Conservation (phyloP, 2,888 invertebrate species). For the Magallana nippona region DNA sequence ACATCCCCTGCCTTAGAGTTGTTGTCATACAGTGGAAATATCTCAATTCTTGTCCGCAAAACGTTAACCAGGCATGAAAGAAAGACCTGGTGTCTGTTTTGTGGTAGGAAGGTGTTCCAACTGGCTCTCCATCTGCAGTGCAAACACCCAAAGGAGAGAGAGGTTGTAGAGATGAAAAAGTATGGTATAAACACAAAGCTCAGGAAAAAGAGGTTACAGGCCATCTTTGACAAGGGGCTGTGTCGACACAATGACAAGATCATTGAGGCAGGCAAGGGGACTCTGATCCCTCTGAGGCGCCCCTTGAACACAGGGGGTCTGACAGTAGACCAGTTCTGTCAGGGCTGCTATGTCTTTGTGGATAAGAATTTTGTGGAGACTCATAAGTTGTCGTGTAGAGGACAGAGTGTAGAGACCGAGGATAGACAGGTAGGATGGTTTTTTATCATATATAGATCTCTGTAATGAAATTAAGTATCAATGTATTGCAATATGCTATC, state of each 20-base stretch:
- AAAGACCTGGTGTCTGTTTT: conserved; percentile 2
- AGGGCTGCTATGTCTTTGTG: background rate
- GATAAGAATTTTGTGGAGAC: background rate
- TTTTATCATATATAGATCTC: no score
- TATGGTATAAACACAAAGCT: background rate
- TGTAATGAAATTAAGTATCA: no score
- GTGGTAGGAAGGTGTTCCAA: background rate
- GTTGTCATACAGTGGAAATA: background rate
- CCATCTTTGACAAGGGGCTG: background rate
- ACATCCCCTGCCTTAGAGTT: background rate
- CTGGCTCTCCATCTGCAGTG: background rate
- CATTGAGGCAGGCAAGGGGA: background rate
- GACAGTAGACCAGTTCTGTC: background rate
- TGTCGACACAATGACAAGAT: background rate
- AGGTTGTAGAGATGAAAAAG: background rate
- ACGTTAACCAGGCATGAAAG: background rate
- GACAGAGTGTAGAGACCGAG: background rate
- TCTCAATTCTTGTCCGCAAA: background rate
- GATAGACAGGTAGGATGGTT: background rate
- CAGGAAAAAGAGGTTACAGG: background rate
- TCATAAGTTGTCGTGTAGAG: background rate
- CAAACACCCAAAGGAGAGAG: background rate
- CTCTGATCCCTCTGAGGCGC: background rate
- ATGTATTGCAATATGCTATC: no score
- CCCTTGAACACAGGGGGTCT: background rate